phyloP scores from a whole-genome alignment of 2,113 vertebrate genomes.

The Tachycineta bicolor region DNA sequence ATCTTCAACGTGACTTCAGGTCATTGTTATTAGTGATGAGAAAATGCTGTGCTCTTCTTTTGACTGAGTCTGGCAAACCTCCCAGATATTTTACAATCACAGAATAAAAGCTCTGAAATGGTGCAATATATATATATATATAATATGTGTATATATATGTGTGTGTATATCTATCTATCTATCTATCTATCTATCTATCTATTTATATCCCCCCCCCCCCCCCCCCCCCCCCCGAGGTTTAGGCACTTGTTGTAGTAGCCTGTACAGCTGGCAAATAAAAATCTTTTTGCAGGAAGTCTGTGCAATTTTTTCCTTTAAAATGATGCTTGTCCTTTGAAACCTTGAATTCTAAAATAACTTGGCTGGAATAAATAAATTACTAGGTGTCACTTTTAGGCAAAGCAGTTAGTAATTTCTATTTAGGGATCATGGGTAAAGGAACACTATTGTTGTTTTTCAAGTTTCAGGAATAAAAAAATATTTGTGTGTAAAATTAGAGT shows the following conservation, averaged over 20 bases:
- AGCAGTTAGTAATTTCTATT: background rate
- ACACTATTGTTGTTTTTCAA: background rate
- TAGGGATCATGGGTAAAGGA: background rate
- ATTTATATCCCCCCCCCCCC: no score
- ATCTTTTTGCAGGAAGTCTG: background rate
- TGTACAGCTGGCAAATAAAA: slow-evolving; percentile 32
- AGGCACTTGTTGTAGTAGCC: background rate
- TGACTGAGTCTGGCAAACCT: slow-evolving; percentile 64
- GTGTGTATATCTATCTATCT: no score
- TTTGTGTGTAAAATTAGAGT: background rate
- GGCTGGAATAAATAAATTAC: background rate
- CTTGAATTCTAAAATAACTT: background rate
- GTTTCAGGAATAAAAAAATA: background rate
- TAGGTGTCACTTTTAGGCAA: background rate
- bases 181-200: no score
- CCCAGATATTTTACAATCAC: slow-evolving; percentile 68
- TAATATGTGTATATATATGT: no score
- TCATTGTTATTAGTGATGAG: slow-evolving; percentile 72
- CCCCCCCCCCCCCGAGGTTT: no score
- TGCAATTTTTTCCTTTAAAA: background rate
- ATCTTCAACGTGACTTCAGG: slow-evolving; percentile 65
- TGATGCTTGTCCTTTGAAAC: background rate
- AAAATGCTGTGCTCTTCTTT: slow-evolving; percentile 66
- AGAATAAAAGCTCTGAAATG: slow-evolving; percentile 47
- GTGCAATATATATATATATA: background rate